Evolutionary conservation across 23 tunicate genomes (phyloP).

Genomic region (Halocynthia aurantium): DNA sequence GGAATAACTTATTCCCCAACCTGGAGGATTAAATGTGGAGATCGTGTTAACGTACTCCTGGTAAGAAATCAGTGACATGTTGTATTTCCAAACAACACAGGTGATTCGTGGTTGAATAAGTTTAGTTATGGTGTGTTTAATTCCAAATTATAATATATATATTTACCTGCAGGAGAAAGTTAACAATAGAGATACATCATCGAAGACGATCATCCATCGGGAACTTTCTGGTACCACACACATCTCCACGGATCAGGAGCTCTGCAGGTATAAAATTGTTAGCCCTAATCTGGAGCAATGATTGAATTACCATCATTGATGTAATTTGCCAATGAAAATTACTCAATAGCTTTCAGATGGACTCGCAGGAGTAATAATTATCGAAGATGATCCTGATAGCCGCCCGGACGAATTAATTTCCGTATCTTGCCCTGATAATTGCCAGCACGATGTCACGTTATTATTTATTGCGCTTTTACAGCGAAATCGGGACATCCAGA

Average conservation of each 20-base stretch:
- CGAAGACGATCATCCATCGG: constrained; percentile 19
- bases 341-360: neutral
- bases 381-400: neutral
- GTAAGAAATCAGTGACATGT: neutral
- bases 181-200: constrained; percentile 5
- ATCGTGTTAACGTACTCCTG: neutral
- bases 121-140: too few species aligned
- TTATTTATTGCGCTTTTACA: neutral
- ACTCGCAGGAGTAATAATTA: neutral
- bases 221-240: constrained; percentile 22
- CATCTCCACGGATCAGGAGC: constrained; percentile 8
- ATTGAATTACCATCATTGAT: too few species aligned
- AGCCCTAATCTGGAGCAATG: too few species aligned
- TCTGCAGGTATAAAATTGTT: neutral
- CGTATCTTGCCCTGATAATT: constrained; percentile 2
- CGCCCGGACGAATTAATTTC: neutral
- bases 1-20: neutral
- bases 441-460: neutral
- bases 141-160: too few species aligned
- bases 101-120: neutral
- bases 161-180: constrained; percentile 1
- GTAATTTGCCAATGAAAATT: neutral
- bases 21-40: neutral
- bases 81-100: neutral
- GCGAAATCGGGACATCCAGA: too few species aligned